Evolutionary conservation across 2,113 vertebrate species (phyloP).

Genomic region (Pituophis catenifer): DNA sequence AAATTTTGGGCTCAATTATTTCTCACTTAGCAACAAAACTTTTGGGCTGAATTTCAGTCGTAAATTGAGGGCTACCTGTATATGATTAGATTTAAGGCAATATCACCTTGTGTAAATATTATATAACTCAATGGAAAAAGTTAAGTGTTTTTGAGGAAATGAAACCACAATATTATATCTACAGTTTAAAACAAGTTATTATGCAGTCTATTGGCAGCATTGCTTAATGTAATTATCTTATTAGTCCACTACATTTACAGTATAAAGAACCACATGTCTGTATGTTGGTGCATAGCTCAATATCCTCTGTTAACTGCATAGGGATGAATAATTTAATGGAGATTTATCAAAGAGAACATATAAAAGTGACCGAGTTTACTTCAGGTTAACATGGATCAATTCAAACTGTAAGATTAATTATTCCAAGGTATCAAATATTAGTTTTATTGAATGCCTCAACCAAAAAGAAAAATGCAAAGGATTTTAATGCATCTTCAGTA

Average conservation of each 20-base stretch:
- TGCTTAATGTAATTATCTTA: conserved; percentile 63
- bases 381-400: conserved; percentile 51
- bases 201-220: conserved; percentile 60
- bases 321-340: conserved; percentile 59
- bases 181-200: conserved; percentile 55
- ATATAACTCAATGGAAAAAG: conserved; percentile 35
- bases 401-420: conserved; percentile 60
- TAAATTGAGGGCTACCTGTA: too few relatives aligned
- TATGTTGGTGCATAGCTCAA: conserved; percentile 64
- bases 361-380: conserved; percentile 63
- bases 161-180: conserved; percentile 45
- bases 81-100: conserved; percentile 3
- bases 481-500: conserved; percentile 24
- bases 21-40: too few relatives aligned
- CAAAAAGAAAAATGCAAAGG: conserved; percentile 13
- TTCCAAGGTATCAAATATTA: conserved; percentile 47
- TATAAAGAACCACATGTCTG: conserved; percentile 66
- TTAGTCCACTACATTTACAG: conserved; percentile 62
- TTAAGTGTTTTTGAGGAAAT: conserved; percentile 14
- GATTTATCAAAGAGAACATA: conserved; percentile 61
- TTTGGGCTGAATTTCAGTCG: too few relatives aligned
- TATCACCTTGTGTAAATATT: conserved; percentile 27
- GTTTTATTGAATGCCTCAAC: conserved; percentile 36
- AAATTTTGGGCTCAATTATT: too few relatives aligned
- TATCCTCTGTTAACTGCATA: conserved; percentile 60